phyloP scores from a whole-genome alignment of 1,140 invertebrate genomes.

The Orius laevigatus region DNA sequence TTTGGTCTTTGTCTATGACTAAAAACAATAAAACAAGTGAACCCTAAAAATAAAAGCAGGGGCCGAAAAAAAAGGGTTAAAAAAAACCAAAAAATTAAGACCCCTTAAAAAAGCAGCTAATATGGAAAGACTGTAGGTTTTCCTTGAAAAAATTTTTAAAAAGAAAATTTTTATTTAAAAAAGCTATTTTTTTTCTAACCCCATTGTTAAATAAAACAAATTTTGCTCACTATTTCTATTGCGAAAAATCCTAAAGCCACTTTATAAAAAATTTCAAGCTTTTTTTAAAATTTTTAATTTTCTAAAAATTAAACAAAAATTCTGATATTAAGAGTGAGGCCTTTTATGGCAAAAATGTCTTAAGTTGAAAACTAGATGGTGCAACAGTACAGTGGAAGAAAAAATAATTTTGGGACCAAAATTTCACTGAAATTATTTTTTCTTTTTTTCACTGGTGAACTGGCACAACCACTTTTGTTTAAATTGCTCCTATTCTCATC shows the following conservation, averaged over 20 bases:
- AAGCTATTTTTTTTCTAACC: too few relatives aligned
- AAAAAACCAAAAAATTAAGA: background rate
- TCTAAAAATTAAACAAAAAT: too few relatives aligned
- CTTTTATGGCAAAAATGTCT: too few relatives aligned
- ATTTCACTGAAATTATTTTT: background rate
- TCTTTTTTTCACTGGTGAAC: background rate
- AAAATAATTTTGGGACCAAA: slow-evolving; percentile 3
- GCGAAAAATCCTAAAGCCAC: too few relatives aligned
- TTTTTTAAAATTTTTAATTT: too few relatives aligned
- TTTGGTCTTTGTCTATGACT: background rate
- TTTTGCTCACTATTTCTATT: too few relatives aligned
- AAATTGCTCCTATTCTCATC: slow-evolving; percentile 4
- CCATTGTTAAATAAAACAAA: too few relatives aligned
- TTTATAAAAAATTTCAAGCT: too few relatives aligned
- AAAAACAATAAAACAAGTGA: background rate
- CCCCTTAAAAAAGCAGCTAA: background rate
- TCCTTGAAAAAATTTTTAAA: background rate
- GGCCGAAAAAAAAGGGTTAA: background rate
- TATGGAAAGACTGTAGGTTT: background rate
- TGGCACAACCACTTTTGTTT: background rate
- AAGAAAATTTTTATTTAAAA: background rate
- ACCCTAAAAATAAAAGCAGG: background rate
- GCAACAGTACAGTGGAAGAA: background rate
- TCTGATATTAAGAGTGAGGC: too few relatives aligned
- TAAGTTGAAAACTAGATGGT: too few relatives aligned